Base-by-base conservation (phyloP, 2,888 invertebrate genomes). In the Brenthis ino region DNA sequence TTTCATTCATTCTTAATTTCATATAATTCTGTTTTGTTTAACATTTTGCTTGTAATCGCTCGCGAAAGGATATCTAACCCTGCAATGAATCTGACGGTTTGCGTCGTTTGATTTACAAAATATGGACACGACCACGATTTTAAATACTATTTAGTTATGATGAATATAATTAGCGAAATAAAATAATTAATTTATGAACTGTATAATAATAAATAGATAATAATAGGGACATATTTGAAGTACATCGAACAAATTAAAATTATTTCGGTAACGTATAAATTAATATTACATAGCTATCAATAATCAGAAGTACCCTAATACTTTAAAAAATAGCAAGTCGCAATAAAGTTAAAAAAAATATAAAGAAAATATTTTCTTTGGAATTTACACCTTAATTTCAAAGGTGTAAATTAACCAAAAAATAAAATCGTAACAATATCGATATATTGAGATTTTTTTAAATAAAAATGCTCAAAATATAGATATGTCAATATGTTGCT, bases 51-150 rank as follows among this genome's bases (percentile, higher is more conserved):
- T 16, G 51, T 2, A 16, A 63, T 68, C 78, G 80, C 85, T 84
- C 85, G 84, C 84, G 77, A 85, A 82, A 85, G 82, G 85, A 88
- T 88, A 86, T 82, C 84, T 79, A 85, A 84, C 87, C 89, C 91
- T 89, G 89, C 78, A 87, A 89, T 81, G 77, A 80, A 84, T 85
- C 53, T 57, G 12, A 16, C 53, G 12, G 33, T 61, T 56, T 20
- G 51, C 51, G 33, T 63, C 13, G 37, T 37, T 8, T 37, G 16
- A 2, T 8, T 20, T 37, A 16, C 51, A 51, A 51, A 16, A 16
- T 16, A 53, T 61, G 16, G 16, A 63, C 37, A 14, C 43, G 14
- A 13, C 12, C 20, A 43, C 63, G 63, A 13, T 53, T 63, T 50
- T 3, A 51, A 37, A 37, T 53, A 20, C 37, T 28, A 16, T 24